Conservation (phyloP, 2,113 vertebrate species). For the Gobiocypris rarus region DNA sequence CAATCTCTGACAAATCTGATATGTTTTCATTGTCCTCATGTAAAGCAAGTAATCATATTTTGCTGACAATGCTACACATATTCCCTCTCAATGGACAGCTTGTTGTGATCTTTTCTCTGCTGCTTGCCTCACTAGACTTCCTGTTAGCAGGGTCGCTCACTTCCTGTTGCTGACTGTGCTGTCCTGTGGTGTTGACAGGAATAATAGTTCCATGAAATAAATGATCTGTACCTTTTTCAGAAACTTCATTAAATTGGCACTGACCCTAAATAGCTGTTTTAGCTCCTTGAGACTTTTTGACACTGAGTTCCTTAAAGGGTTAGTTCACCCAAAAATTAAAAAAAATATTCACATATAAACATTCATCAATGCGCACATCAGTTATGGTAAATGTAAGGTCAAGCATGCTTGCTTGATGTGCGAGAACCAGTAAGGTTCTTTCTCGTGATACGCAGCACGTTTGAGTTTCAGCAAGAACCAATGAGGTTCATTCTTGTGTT, state of each 20-base stretch:
- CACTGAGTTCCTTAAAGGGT: background rate
- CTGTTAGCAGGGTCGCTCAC: constrained; percentile 34
- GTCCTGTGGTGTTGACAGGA: constrained; percentile 33
- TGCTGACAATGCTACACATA: background rate
- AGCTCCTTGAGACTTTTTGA: background rate
- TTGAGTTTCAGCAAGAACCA: no score
- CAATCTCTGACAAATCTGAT: background rate
- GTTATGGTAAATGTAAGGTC: no score
- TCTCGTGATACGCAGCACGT: no score
- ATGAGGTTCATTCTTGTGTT: no score
- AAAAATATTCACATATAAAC: no score
- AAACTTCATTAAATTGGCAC: background rate
- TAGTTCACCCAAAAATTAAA: no score
- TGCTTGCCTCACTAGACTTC: constrained; percentile 41
- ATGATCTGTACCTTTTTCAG: constrained; percentile 11
- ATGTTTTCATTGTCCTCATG: background rate
- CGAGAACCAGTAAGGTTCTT: no score
- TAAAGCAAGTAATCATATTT: background rate
- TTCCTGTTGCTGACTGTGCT: constrained; percentile 50
- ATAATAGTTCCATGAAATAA: constrained; percentile 45
- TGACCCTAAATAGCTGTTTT: constrained; percentile 36
- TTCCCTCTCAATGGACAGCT: background rate
- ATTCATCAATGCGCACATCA: no score
- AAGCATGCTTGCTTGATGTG: no score
- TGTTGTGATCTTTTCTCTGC: constrained; percentile 15